These are phyloP conservation scores for Esox lucius DNA, from an alignment of 2,797 vertebrate species.

Conservation along the genomic window DNA sequence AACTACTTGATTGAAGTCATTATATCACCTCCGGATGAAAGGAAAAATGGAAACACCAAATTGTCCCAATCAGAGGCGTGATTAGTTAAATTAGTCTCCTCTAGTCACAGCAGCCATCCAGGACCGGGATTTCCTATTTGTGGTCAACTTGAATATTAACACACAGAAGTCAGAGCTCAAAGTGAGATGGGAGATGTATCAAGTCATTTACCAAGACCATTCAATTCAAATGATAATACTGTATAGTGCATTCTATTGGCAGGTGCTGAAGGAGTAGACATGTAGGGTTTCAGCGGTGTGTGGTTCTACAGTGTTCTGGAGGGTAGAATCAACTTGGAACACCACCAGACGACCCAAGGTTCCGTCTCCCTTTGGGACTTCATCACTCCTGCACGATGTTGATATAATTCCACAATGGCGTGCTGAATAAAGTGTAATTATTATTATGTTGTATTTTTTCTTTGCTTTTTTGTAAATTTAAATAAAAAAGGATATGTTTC, in stretches of 20 bases:
- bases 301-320: conserved; percentile 3
- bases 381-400: conserved; percentile 60
- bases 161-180: conserved; percentile 12
- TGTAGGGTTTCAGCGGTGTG: not conserved
- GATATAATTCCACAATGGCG: conserved; percentile 61
- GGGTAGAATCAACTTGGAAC: conserved; percentile 21
- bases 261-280: not conserved
- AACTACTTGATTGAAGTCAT: conserved; percentile 59
- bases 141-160: conserved; percentile 1
- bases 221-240: not conserved
- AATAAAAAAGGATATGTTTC: conserved; percentile 74
- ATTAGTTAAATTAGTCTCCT: conserved; percentile 62
- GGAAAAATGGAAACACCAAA: conserved; percentile 34
- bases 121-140: not conserved
- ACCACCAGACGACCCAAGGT: conserved; percentile 30
- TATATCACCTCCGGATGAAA: conserved; percentile 50
- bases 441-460: conserved; percentile 70
- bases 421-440: conserved; percentile 73
- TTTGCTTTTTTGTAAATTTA: conserved; percentile 75
- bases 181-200: conserved; percentile 29
- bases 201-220: conserved; percentile 8
- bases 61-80: conserved; percentile 63
- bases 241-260: not conserved
- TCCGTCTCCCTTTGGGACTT: conserved; percentile 48
- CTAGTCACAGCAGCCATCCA: conserved; percentile 29